phyloP scores from a whole-genome alignment of 1,140 invertebrate species.

The Dufourea novaeangliae region DNA sequence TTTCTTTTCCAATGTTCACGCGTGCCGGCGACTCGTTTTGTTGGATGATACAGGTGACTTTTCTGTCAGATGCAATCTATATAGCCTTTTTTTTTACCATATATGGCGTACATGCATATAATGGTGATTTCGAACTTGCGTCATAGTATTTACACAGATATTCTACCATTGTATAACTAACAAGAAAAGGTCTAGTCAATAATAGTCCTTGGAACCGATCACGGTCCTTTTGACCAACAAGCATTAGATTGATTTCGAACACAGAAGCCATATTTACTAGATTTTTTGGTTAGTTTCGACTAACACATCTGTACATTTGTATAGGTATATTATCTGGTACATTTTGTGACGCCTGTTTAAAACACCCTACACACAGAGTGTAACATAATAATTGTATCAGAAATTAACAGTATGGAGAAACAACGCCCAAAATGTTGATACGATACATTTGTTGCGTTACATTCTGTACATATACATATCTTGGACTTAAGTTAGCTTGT shows the following conservation, averaged over 20 bases:
- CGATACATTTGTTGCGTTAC: background rate
- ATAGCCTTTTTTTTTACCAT: too few species aligned
- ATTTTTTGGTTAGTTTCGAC: too few species aligned
- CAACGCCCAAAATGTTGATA: background rate
- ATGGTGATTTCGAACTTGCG: background rate
- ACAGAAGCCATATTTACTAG: too few species aligned
- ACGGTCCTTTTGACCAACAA: too few species aligned
- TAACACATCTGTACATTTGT: too few species aligned
- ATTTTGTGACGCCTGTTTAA: background rate
- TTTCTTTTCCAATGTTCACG: slow-evolving; percentile 48
- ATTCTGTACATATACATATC: background rate
- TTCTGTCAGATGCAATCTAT: slow-evolving; percentile 8
- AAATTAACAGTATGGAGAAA: background rate
- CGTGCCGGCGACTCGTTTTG: slow-evolving; percentile 12
- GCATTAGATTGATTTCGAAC: too few species aligned
- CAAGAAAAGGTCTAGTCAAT: background rate
- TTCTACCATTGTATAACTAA: background rate
- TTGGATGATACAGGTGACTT: slow-evolving; percentile 13
- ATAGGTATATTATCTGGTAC: too few species aligned
- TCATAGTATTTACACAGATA: background rate
- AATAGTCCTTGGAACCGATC: background rate
- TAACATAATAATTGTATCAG: background rate
- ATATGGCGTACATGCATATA: background rate
- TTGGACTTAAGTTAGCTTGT: slow-evolving; percentile 16
- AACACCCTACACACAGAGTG: background rate